Conservation (phyloP, 2,113 vertebrate genomes). For the Rhipidura dahli region DNA sequence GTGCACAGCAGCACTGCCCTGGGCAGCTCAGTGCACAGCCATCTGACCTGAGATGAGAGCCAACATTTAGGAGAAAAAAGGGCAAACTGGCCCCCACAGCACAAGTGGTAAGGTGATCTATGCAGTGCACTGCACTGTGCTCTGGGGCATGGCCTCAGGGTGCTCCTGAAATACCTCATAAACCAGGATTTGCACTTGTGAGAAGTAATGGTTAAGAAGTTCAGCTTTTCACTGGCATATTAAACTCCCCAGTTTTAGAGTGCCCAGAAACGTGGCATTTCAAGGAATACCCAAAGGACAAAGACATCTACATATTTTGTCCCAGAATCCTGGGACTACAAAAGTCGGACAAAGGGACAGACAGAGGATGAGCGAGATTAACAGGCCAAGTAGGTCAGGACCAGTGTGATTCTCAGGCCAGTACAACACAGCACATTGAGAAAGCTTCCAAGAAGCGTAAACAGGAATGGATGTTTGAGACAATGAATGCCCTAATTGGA, state of each 20-base stretch:
- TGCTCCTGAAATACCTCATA: background rate
- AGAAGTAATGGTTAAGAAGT: background rate
- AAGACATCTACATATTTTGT: slow-evolving; percentile 16
- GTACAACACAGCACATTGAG: slow-evolving; percentile 65
- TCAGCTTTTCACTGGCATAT: background rate
- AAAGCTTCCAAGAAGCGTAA: slow-evolving; percentile 64
- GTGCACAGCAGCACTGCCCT: background rate
- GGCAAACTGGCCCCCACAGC: background rate
- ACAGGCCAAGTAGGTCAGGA: slow-evolving; percentile 62
- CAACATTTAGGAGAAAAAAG: background rate
- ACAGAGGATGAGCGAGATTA: slow-evolving; percentile 43
- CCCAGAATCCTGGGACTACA: background rate
- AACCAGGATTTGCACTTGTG: background rate
- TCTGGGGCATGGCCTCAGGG: background rate
- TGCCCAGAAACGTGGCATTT: slow-evolving; percentile 13
- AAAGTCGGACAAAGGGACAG: slow-evolving; percentile 43
- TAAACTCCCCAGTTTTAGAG: background rate
- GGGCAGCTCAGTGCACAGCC: background rate
- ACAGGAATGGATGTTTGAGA: slow-evolving; percentile 62
- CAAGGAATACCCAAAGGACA: slow-evolving; percentile 36
- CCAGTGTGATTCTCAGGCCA: slow-evolving; percentile 59
- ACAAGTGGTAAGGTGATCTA: background rate
- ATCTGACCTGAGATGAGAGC: background rate
- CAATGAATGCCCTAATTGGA: slow-evolving; percentile 66
- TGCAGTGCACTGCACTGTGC: background rate